These are phyloP conservation scores for Actinia equina DNA, from an alignment of 64 coral and sea anemone species.

Conservation along the genomic window DNA sequence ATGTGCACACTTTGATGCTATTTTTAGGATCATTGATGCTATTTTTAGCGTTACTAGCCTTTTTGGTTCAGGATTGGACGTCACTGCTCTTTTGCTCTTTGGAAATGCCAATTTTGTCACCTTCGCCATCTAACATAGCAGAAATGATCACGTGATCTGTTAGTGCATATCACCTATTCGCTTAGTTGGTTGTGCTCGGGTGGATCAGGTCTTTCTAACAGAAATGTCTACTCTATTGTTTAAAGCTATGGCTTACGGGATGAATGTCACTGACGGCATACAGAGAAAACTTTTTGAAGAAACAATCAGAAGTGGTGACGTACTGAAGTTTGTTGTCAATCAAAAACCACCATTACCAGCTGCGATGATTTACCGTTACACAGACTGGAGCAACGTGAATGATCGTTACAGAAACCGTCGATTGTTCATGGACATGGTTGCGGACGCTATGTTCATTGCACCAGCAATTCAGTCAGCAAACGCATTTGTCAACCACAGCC, in stretches of 20 bases:
- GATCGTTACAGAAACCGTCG: slow-evolving; percentile 28
- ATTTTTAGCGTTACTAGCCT: too few species aligned
- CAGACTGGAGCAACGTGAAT: slow-evolving; percentile 53
- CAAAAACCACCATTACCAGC: neutral
- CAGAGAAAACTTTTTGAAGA: slow-evolving; percentile 4
- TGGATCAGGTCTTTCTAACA: neutral
- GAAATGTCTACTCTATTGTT: too few species aligned
- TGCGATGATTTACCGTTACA: slow-evolving; percentile 57
- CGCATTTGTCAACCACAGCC: slow-evolving; percentile 2
- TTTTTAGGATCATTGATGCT: too few species aligned
- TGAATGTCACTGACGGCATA: slow-evolving; percentile 44
- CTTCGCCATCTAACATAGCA: too few species aligned
- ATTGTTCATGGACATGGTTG: slow-evolving; percentile 30
- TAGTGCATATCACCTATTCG: too few species aligned
- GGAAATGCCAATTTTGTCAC: too few species aligned
- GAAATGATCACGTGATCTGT: too few species aligned
- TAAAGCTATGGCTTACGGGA: neutral
- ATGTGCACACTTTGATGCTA: too few species aligned
- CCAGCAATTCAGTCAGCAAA: slow-evolving; percentile 19
- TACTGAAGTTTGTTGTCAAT: neutral
- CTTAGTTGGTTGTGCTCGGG: too few species aligned
- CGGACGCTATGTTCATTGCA: slow-evolving; percentile 34
- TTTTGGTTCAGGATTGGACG: too few species aligned
- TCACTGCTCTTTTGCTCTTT: too few species aligned
- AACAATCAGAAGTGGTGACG: neutral